A percentile compares a stretch with the other conserved stretches of the same genome.
These are phyloP conservation scores for Struthidea cinerea DNA, from an alignment of 2,113 vertebrate species.

Conservation along the genomic window DNA sequence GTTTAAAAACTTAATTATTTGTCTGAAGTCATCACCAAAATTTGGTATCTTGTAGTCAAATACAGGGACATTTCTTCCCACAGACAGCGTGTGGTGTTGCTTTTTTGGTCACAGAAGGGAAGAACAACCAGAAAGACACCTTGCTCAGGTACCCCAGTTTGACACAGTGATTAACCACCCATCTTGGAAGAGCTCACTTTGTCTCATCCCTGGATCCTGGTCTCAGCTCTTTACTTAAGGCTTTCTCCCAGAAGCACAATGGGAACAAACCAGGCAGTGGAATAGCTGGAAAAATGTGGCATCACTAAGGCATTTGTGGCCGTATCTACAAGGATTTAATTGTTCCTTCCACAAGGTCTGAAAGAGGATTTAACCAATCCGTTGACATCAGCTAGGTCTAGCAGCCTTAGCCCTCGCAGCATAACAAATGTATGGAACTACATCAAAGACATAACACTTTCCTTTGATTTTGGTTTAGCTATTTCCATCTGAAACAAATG, in stretches of 20 bases:
- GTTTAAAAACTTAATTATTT: neutral
- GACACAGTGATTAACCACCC: neutral
- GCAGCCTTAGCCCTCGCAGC: neutral
- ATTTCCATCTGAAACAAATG: neutral
- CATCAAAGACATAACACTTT: neutral
- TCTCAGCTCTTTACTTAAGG: neutral
- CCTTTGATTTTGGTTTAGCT: conserved; percentile 26
- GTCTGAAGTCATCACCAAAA: neutral
- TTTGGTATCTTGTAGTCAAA: neutral
- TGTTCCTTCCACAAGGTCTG: conserved; percentile 1
- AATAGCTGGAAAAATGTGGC: neutral
- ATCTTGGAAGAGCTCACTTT: neutral
- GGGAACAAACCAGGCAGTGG: neutral
- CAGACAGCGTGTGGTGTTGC: accelerated
- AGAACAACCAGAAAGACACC: neutral
- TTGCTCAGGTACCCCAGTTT: neutral
- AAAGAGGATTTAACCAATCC: conserved; percentile 24
- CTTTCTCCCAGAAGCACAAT: neutral
- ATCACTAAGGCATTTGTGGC: neutral
- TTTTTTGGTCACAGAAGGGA: neutral
- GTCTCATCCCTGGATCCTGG: neutral
- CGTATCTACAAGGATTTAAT: neutral
- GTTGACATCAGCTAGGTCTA: neutral
- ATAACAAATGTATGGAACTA: conserved; percentile 2
- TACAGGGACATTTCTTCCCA: accelerated